Conservation (phyloP, 2,797 vertebrate species). For the Onychomys torridus region DNA sequence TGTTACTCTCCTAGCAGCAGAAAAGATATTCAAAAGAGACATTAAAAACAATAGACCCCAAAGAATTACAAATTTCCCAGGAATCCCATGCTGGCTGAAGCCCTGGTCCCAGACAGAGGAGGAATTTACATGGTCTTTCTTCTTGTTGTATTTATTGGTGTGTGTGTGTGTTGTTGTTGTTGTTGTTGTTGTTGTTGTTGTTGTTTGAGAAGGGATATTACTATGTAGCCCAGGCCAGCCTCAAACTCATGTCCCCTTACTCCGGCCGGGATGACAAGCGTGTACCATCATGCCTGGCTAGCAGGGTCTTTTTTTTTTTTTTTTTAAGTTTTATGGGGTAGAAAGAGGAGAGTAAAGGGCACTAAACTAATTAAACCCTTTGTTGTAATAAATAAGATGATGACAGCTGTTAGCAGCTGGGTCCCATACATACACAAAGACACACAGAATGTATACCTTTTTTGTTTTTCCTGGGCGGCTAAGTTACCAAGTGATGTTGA, state of each 20-base stretch:
- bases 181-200: neutral
- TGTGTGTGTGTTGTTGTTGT: neutral
- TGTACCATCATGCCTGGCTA: neutral
- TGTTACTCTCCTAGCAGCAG: neutral
- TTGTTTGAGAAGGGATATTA: neutral
- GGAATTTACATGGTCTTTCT: neutral
- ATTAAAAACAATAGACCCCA: neutral
- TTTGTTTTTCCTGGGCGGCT: constrained; percentile 34
- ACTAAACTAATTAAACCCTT: constrained; percentile 69
- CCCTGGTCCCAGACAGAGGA: neutral
- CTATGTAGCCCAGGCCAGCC: neutral
- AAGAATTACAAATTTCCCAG: neutral
- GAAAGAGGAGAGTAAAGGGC: constrained; percentile 40
- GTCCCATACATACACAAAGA: neutral
- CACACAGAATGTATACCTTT: neutral
- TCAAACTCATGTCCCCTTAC: neutral
- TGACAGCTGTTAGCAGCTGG: constrained; percentile 54
- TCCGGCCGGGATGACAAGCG: neutral
- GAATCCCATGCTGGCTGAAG: neutral
- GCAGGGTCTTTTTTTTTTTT: neutral
- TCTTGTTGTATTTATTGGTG: neutral
- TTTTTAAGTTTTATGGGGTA: constrained; percentile 26
- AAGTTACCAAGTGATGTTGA: constrained; percentile 48
- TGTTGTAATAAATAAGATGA: constrained; percentile 66
- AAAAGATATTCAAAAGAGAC: neutral